These are phyloP conservation scores for Eupithecia inturbata DNA, from an alignment of 2,888 invertebrate genomes.

Conservation along the genomic window DNA sequence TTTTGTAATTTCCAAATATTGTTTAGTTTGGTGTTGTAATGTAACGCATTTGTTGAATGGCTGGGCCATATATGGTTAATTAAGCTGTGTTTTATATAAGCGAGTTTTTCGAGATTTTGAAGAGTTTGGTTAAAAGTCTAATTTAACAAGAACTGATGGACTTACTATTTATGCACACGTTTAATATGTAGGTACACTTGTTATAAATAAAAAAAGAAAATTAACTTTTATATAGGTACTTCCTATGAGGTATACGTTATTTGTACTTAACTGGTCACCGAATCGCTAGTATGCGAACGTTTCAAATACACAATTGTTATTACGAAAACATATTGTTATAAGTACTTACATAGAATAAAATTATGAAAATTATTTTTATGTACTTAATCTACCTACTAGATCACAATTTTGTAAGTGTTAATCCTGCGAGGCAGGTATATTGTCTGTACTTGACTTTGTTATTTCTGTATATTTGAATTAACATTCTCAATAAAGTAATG, in stretches of 20 bases:
- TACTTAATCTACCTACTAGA: not conserved
- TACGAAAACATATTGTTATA: not conserved
- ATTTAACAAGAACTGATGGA: not conserved
- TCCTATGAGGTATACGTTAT: too few relatives aligned
- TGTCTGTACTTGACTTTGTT: conserved; percentile 13
- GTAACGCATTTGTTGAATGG: not conserved
- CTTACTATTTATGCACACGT: not conserved
- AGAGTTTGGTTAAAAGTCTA: not conserved
- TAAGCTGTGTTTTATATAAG: not conserved
- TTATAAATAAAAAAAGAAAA: too few relatives aligned
- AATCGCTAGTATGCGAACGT: too few relatives aligned
- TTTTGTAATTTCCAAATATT: not conserved
- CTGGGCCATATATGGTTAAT: conserved; percentile 1
- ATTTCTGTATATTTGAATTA: conserved; percentile 9
- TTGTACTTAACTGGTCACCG: too few relatives aligned
- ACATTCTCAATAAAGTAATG: not conserved
- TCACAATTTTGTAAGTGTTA: not conserved
- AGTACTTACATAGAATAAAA: not conserved
- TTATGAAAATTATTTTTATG: not conserved
- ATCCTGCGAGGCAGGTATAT: too few relatives aligned
- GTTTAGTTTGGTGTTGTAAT: not conserved
- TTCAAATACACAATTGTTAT: not conserved
- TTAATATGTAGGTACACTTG: not conserved
- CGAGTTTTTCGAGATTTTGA: too few relatives aligned
- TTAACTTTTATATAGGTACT: too few relatives aligned